phyloP scores from a whole-genome alignment of 2,797 vertebrate species.

The Knipowitschia caucasica region DNA sequence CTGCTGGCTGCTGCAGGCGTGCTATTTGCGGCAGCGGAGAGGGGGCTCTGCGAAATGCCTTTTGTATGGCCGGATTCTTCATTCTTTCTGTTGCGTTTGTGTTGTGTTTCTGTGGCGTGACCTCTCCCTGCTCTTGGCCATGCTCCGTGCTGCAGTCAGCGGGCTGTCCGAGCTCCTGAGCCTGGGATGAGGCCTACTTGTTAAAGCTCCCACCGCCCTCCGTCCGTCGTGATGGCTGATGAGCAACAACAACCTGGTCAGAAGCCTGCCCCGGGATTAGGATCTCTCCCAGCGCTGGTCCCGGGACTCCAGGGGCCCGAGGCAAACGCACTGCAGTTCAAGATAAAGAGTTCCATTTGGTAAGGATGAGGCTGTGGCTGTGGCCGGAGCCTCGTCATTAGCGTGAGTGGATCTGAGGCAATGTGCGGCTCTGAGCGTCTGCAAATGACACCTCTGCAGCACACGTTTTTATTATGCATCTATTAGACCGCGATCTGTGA shows the following conservation, averaged over 20 bases:
- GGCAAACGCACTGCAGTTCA: slow-evolving; percentile 91
- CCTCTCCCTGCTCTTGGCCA: slow-evolving; percentile 59
- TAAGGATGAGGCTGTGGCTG: slow-evolving; percentile 72
- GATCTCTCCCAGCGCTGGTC: slow-evolving; percentile 85
- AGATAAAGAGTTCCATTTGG: slow-evolving; percentile 98
- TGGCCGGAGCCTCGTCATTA: slow-evolving; percentile 62
- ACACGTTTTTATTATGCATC: neutral
- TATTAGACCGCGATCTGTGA: neutral
- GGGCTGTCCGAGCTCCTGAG: slow-evolving; percentile 68
- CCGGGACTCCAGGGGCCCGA: slow-evolving; percentile 90
- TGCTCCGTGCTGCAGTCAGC: slow-evolving; percentile 56
- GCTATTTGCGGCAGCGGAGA: slow-evolving; percentile 79
- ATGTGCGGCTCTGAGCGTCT: slow-evolving; percentile 61
- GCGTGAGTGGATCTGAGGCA: slow-evolving; percentile 55
- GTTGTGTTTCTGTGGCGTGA: slow-evolving; percentile 38
- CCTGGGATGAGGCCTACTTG: slow-evolving; percentile 89
- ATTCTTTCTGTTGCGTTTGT: slow-evolving; percentile 29
- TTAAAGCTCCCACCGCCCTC: slow-evolving; percentile 77
- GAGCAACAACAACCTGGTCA: slow-evolving; percentile 87
- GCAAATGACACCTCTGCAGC: slow-evolving; percentile 31
- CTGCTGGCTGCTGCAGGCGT: slow-evolving; percentile 79
- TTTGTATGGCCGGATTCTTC: slow-evolving; percentile 54
- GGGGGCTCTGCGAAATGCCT: slow-evolving; percentile 69
- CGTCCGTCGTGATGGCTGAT: slow-evolving; percentile 86
- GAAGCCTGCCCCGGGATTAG: slow-evolving; percentile 78